phyloP scores from a whole-genome alignment of 2,797 vertebrate species.

The Gephyroberyx darwinii region DNA sequence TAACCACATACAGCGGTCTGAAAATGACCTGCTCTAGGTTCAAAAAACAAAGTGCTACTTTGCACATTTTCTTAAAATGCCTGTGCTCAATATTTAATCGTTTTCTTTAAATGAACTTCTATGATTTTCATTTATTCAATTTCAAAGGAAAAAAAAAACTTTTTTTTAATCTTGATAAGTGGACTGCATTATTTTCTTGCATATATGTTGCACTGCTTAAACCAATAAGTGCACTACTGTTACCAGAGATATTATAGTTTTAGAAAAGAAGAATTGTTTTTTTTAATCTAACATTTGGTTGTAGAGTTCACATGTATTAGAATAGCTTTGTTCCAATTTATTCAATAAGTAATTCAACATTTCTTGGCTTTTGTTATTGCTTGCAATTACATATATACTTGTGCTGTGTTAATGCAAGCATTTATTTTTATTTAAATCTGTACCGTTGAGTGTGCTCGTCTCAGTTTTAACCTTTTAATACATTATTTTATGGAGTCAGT shows the following conservation, averaged over 20 bases:
- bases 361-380: slow-evolving; percentile 82
- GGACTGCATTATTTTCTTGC: slow-evolving; percentile 89
- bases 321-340: slow-evolving; percentile 79
- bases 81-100: slow-evolving; percentile 84
- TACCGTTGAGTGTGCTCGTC: slow-evolving; percentile 78
- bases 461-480: slow-evolving; percentile 69
- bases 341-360: slow-evolving; percentile 76
- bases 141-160: slow-evolving; percentile 78
- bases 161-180: slow-evolving; percentile 82
- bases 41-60: slow-evolving; percentile 80
- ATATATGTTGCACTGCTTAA: slow-evolving; percentile 90
- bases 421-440: slow-evolving; percentile 76
- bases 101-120: slow-evolving; percentile 81
- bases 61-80: slow-evolving; percentile 86
- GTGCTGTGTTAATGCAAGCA: slow-evolving; percentile 80
- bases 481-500: slow-evolving; percentile 71
- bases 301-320: slow-evolving; percentile 81
- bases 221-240: slow-evolving; percentile 91
- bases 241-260: slow-evolving; percentile 87
- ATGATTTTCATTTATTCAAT: slow-evolving; percentile 79
- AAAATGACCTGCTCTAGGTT: slow-evolving; percentile 70
- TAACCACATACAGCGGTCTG: slow-evolving; percentile 72
- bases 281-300: slow-evolving; percentile 79
- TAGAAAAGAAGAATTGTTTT: slow-evolving; percentile 78
- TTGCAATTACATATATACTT: slow-evolving; percentile 80